These are phyloP conservation scores for Chalcis sispes DNA, from an alignment of 2,888 invertebrate species.

Conservation along the genomic window DNA sequence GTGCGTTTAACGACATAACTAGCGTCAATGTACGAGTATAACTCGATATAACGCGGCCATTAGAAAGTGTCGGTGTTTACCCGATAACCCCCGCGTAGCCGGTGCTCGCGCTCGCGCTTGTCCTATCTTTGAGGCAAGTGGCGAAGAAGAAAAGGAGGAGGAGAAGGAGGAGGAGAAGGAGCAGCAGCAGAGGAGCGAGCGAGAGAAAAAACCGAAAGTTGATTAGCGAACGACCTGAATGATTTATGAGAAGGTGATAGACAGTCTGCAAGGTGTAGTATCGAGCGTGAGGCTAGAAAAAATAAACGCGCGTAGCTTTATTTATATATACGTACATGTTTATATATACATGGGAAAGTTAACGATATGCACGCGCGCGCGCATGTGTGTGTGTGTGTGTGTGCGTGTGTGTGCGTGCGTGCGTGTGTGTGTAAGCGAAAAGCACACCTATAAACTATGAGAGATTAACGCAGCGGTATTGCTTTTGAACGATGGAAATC, in stretches of 20 bases:
- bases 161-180: constrained; percentile 23
- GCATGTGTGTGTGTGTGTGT: too few relatives aligned
- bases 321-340: background rate
- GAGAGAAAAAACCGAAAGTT: too few relatives aligned
- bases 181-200: constrained; percentile 13
- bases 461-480: too few relatives aligned
- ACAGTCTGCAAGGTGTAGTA: background rate
- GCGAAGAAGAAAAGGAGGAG: too few relatives aligned
- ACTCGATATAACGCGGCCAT: constrained; percentile 51
- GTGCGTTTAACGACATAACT: constrained; percentile 34
- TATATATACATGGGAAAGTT: constrained; percentile 5
- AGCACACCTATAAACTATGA: too few relatives aligned
- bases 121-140: too few relatives aligned
- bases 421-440: too few relatives aligned
- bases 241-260: constrained; percentile 46
- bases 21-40: constrained; percentile 29
- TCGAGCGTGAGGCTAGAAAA: background rate
- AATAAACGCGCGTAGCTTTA: constrained; percentile 1
- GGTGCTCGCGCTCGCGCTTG: background rate
- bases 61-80: constrained; percentile 53
- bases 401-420: too few relatives aligned
- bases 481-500: too few relatives aligned
- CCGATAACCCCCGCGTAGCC: background rate
- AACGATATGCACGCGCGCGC: background rate
- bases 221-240: constrained; percentile 50